Evolutionary conservation across 2,888 invertebrate species (phyloP), one percentile per base, ranked within the genome.

Genomic region (Oeneis ivallda): DNA sequence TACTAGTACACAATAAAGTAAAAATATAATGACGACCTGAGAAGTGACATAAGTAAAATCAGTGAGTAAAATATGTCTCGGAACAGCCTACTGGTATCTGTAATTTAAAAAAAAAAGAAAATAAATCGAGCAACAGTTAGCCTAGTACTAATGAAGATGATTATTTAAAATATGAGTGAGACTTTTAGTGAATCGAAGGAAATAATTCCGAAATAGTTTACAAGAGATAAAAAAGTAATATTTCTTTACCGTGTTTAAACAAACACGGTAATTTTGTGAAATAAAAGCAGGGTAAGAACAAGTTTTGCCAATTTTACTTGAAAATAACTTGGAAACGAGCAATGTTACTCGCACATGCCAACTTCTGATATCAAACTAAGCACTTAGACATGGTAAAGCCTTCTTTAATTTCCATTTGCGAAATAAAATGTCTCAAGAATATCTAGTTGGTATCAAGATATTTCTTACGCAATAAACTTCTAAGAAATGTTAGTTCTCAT

Each of bases 341-440:
- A 53, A n/a, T 43, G 45, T 43, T 62, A 60, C 62, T 68, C 59
- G 45, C 58, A 57, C 47, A 66, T 64, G 56, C 45, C 63, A 57
- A 68, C 63, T 63, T 66, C 54, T 58, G 64, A 66, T 68, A 68
- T 64, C 61, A 64, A 69, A 66, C 64, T 64, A 64, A 69, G 66
- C 50, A 64, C 68, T 64, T 69, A 66, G 64, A 58, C 37, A 64
- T 60, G 49, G 52, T 13, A 67, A 56, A 62, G 59, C 32, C 64
- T 26, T 62, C 52, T 64, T 69, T 67, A 67, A 66, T 69, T 69
- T 69, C 59, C 67, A 69, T 65, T 69, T 47, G 62, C 13, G 62
- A 67, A 62, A 64, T 67, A 67, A 65, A 67, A 65, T 57, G 52
- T 60, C 8, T 56, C 60, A 1, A 53, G 32, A 56, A 53, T 65